phyloP scores from a whole-genome alignment of 2,797 vertebrate genomes.

The Amblyraja radiata region DNA sequence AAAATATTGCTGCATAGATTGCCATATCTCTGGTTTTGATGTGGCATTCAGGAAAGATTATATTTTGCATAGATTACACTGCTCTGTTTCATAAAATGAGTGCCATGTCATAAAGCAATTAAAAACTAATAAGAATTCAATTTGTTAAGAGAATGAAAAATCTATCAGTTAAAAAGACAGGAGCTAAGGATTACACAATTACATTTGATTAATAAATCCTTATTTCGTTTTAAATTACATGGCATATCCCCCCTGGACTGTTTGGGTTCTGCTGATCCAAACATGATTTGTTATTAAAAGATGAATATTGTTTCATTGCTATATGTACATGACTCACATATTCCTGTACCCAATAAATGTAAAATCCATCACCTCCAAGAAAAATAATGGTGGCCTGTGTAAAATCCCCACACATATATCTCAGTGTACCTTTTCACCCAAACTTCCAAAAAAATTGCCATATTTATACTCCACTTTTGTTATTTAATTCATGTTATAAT shows the following conservation, averaged over 20 bases:
- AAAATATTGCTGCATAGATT: neutral
- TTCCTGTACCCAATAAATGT: constrained; percentile 42
- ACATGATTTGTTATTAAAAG: neutral
- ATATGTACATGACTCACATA: constrained; percentile 44
- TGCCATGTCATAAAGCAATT: neutral
- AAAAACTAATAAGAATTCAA: constrained; percentile 28
- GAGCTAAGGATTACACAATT: neutral
- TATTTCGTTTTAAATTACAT: neutral
- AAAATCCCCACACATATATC: constrained; percentile 50
- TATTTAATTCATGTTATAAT: neutral
- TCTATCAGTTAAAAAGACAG: constrained; percentile 12
- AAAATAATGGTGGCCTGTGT: constrained; percentile 54
- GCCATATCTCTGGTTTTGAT: neutral
- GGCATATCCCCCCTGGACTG: neutral
- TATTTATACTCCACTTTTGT: constrained; percentile 32
- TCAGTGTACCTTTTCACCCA: constrained; percentile 45
- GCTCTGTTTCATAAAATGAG: neutral
- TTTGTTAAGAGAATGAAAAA: constrained; percentile 27
- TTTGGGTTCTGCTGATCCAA: constrained; percentile 2
- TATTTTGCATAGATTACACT: neutral
- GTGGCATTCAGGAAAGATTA: neutral
- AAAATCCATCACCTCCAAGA: constrained; percentile 43
- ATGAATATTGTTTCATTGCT: neutral
- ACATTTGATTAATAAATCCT: constrained; percentile 25
- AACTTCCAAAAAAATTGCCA: neutral